Base-by-base conservation (phyloP, 2,888 invertebrate genomes). In the Leucozona laternaria region DNA sequence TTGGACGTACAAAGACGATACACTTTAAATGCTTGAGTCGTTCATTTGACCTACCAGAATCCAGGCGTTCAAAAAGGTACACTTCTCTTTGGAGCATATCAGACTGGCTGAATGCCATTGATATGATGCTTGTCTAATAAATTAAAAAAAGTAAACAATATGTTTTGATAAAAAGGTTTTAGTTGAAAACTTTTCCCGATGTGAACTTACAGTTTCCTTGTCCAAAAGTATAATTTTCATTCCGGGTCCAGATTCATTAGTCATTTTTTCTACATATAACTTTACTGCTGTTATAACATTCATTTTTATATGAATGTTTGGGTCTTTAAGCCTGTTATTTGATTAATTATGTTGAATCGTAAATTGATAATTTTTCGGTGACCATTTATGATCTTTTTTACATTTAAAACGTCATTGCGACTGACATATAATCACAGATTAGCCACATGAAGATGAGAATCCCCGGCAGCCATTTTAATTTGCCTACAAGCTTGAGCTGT, bases 181-280 rank as follows among this genome's bases (percentile, higher is more conserved):
- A 7, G 3, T 43, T 10, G 25, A 71, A 71, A 72, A 71, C 15
- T 50, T 64, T n/a, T n/a, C n/a, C n/a, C n/a, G n/a, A 60, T 66
- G 0, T 0, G 13, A 8, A 90, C 93, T 91, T 92, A 98, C 98
- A 88, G 99, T 99, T 93, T 99, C 98, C 93, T 97, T 97, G 93
- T 99, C 99, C 97, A 99, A 97, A 62, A 99, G 93, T 88, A 99
- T 95, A 53, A 99, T 97, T 95, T 99, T 99, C 99, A 99, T 99
- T 68, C 99, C 99, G 1, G 98, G 98, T 2, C 99, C 99, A 91
- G 98, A 97, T 90, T 99, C 98, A 88, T 97, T 97, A 6, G 98
- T 97, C 98, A 99, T 99, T 93, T 98, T 98, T 58, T 97, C 96
- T 86, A 99, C 95, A 92, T 99, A 99, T 91, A 97, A 95, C 92